Percentiles rank a stretch among this genome's conserved stretches.
These are phyloP conservation scores for Tamandua tetradactyla DNA, from an alignment of 2,797 vertebrate genomes.

Conservation along the genomic window DNA sequence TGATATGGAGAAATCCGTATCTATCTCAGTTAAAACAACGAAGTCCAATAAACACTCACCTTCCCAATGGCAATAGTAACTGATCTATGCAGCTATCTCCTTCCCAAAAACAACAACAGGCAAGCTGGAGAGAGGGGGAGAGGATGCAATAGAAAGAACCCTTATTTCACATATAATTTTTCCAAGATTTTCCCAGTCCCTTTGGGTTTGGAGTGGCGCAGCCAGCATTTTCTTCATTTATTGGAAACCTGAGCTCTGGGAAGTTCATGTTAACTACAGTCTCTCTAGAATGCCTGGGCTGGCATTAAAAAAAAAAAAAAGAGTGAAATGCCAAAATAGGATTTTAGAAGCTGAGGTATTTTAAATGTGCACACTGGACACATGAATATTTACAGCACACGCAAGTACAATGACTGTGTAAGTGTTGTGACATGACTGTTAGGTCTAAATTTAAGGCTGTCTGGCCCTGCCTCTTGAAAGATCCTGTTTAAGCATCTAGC, in stretches of 20 bases:
- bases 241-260: background rate
- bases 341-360: conserved; percentile 3
- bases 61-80: background rate
- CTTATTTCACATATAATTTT: background rate
- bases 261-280: background rate
- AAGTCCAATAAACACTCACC: background rate
- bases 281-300: background rate
- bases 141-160: background rate
- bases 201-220: background rate
- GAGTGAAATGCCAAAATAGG: background rate
- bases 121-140: background rate
- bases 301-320: background rate
- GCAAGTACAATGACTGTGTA: background rate
- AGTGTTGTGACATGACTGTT: background rate
- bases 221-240: background rate
- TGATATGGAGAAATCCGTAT: background rate
- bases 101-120: background rate
- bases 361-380: background rate
- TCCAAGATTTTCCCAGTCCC: background rate
- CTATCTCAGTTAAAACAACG: background rate
- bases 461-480: background rate
- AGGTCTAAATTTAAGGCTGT: background rate
- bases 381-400: background rate
- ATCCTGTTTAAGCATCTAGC: background rate
- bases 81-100: background rate